phyloP scores from a whole-genome alignment of 2,113 vertebrate species.

The Talpa occidentalis region DNA sequence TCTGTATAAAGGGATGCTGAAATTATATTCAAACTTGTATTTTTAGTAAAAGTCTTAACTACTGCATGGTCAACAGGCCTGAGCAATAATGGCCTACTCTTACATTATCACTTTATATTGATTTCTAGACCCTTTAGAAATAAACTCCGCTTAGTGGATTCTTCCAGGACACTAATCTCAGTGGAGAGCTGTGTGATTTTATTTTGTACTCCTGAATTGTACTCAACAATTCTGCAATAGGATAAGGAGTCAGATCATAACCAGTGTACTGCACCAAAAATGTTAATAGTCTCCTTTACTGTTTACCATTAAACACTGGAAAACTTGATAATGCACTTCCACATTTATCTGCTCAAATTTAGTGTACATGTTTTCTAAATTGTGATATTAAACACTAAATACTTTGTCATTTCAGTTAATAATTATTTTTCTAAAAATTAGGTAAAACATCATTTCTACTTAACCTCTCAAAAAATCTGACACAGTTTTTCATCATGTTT shows the following conservation, averaged over 20 bases:
- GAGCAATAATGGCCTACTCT: constrained; percentile 7
- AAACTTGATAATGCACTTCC: not conserved
- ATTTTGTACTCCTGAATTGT: constrained; percentile 38
- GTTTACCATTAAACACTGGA: not conserved
- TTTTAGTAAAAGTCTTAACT: constrained; percentile 45
- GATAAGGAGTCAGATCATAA: constrained; percentile 25
- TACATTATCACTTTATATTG: constrained; percentile 1
- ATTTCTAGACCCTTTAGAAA: constrained; percentile 6
- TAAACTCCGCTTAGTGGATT: not conserved
- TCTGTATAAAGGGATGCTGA: not conserved
- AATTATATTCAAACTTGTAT: not conserved
- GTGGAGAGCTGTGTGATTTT: constrained; percentile 1
- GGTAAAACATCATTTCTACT: not conserved
- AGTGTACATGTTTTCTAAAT: not conserved
- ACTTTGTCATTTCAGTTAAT: constrained; percentile 5
- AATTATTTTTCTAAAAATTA: not conserved
- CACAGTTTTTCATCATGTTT: not conserved
- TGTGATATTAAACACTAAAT: constrained; percentile 30
- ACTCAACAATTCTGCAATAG: constrained; percentile 5
- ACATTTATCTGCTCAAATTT: not conserved
- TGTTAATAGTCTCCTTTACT: not conserved
- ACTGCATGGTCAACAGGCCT: not conserved
- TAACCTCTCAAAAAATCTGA: not conserved
- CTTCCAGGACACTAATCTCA: not conserved
- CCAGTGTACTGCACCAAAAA: not conserved